Evolutionary conservation across 2,797 vertebrate species (phyloP).

Genomic region (Pangasius krempfi): DNA sequence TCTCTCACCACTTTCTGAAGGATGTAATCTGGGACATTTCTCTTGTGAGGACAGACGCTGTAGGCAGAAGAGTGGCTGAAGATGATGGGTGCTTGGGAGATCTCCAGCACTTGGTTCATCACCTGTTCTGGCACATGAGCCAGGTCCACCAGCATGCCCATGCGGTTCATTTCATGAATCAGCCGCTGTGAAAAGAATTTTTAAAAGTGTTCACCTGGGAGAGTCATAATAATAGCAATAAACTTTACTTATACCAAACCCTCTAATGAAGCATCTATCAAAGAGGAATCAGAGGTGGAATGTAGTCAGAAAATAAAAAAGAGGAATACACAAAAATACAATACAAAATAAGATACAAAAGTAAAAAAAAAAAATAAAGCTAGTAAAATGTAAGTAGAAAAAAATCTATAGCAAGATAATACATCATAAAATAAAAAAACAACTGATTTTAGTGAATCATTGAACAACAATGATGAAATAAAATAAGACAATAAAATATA

Average conservation of each 20-base stretch:
- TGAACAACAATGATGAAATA: background rate
- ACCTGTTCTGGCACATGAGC: conserved; percentile 83
- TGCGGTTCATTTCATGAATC: conserved; percentile 88
- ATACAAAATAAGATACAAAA: background rate
- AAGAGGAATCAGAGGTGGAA: background rate
- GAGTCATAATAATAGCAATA: background rate
- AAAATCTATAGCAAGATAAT: background rate
- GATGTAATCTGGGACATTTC: conserved; percentile 88
- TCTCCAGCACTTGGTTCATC: conserved; percentile 78
- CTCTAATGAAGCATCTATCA: background rate
- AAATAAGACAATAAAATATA: background rate
- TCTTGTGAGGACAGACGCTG: conserved; percentile 72
- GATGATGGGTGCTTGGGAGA: conserved; percentile 86
- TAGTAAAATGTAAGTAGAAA: background rate
- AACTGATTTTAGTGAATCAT: no score
- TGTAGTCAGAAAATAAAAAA: background rate
- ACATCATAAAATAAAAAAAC: no score
- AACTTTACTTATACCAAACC: background rate
- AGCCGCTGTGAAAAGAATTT: conserved; percentile 69
- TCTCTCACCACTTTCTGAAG: conserved; percentile 83
- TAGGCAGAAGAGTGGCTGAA: conserved; percentile 95
- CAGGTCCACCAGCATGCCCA: conserved; percentile 91
- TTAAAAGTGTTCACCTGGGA: background rate
- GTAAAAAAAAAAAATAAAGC: background rate
- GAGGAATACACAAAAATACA: background rate